Evolutionary conservation across 1,140 invertebrate species (phyloP).

Genomic region (Eulimnadia texana): DNA sequence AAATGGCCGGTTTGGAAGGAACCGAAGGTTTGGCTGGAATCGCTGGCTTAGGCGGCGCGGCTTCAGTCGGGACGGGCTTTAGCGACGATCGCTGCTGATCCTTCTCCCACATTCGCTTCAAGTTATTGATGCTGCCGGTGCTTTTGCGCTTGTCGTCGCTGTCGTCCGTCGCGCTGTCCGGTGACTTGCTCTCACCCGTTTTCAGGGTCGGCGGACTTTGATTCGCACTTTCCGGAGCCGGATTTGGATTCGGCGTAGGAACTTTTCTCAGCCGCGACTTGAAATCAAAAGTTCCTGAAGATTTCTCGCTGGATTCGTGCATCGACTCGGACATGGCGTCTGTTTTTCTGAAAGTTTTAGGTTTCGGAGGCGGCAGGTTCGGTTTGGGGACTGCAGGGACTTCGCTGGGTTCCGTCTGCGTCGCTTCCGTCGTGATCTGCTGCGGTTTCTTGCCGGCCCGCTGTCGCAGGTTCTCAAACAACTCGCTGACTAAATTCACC

Average conservation of each 20-base stretch:
- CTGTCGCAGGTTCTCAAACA: conserved; percentile 30
- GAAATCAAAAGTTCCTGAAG: conserved; percentile 39
- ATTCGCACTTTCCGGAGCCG: too few species aligned
- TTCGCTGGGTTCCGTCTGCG: neutral
- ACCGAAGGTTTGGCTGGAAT: conserved; percentile 50
- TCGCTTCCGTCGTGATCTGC: neutral
- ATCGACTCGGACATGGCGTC: neutral
- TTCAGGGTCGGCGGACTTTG: neutral
- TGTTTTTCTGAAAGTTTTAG: neutral
- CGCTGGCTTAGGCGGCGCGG: conserved; percentile 39
- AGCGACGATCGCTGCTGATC: conserved; percentile 27
- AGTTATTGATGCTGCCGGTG: conserved; percentile 78
- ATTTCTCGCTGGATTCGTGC: neutral
- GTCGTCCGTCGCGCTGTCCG: conserved; percentile 40
- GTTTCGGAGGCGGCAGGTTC: neutral
- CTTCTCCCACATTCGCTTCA: conserved; percentile 81
- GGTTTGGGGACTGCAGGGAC: neutral
- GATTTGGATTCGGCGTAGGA: too few species aligned
- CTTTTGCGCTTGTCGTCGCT: conserved; percentile 73
- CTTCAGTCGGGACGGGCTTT: neutral
- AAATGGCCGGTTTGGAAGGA: conserved; percentile 44
- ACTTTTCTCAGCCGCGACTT: conserved; percentile 70
- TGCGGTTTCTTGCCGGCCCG: conserved; percentile 13
- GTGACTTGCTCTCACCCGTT: conserved; percentile 19
- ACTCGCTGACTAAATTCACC: conserved; percentile 58